Base-by-base conservation (phyloP, 2,113 vertebrate genomes). In the Dasyornis broadbenti region DNA sequence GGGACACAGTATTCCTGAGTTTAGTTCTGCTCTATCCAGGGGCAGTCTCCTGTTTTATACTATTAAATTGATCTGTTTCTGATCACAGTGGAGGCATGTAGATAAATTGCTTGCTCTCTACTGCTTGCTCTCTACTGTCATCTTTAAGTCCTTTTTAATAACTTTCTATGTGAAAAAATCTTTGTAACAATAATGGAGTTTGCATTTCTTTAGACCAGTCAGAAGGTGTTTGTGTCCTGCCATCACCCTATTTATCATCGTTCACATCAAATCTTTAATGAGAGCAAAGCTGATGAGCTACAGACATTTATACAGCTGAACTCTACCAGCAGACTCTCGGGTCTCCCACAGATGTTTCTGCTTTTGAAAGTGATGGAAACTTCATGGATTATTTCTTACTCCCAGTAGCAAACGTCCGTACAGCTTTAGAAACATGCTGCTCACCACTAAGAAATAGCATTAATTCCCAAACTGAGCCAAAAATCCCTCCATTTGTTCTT, bases 351-450 rank as follows among this genome's bases (percentile, higher is more conserved):
- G 90, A 96, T 94, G 94, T 89, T 96, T 78, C 81, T 97, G 73
- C 73, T 97, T 97, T 95, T 92, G 68, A 83, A 92, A 89, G 80
- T 72, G 81, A 96, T 95, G 89, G 77, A 82, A 95, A 94, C 92
- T 96, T 97, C 90, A 95, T 76, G 83, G 95, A 96, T 97, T 97
- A 94, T 96, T 97, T 96, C 92, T 83, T 56, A 91, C 31, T 95
- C 86, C 72, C 91, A 73, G 69, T 49, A 92, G 94, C 80, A 96
- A 96, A 96, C 30, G 53, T 89, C 95, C 93, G 47, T 39, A 39
- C 31, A 69, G 71, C 40, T 88, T 73, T 86, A 93, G 75, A 95
- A 90, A 88, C 16, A 42, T 26, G 39, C 42, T 86, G 71, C 69
- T 94, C 27, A 81, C 33, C 28, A 81, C 10, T 45, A 87, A 73